These are phyloP conservation scores for Stegastes partitus DNA, from an alignment of 2,113 vertebrate genomes.

Conservation along the genomic window DNA sequence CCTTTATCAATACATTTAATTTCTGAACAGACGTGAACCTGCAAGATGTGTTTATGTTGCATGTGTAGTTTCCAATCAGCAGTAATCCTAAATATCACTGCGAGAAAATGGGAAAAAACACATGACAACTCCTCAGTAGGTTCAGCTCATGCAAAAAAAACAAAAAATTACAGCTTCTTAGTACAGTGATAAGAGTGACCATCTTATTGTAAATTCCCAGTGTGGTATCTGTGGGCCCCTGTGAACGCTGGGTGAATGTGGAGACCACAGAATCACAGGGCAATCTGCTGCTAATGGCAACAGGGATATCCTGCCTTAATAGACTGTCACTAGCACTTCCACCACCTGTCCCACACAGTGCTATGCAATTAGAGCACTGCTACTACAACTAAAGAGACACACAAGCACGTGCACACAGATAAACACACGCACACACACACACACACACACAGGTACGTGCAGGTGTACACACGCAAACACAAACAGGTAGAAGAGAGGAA, in stretches of 20 bases:
- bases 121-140: neutral
- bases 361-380: slow-evolving; percentile 81
- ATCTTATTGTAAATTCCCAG: slow-evolving; percentile 51
- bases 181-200: slow-evolving; percentile 39
- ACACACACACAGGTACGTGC: slow-evolving; percentile 39
- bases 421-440: too few species aligned
- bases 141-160: neutral
- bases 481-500: slow-evolving; percentile 39
- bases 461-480: slow-evolving; percentile 43
- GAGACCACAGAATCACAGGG: slow-evolving; percentile 76
- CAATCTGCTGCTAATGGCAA: slow-evolving; percentile 84
- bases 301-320: slow-evolving; percentile 84
- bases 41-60: neutral
- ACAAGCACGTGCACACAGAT: slow-evolving; percentile 35
- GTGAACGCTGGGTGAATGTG: slow-evolving; percentile 69
- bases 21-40: too few species aligned
- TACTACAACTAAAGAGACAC: slow-evolving; percentile 71
- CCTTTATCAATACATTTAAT: too few species aligned
- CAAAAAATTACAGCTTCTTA: slow-evolving; percentile 12
- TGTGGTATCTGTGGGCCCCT: slow-evolving; percentile 49
- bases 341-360: slow-evolving; percentile 78
- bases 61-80: neutral
- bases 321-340: slow-evolving; percentile 84
- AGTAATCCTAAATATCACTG: neutral
- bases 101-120: neutral